Evolutionary conservation across 2,797 vertebrate genomes (phyloP), one percentile per base, ranked within the genome.

Genomic region (Myoxocephalus aenaeus): DNA sequence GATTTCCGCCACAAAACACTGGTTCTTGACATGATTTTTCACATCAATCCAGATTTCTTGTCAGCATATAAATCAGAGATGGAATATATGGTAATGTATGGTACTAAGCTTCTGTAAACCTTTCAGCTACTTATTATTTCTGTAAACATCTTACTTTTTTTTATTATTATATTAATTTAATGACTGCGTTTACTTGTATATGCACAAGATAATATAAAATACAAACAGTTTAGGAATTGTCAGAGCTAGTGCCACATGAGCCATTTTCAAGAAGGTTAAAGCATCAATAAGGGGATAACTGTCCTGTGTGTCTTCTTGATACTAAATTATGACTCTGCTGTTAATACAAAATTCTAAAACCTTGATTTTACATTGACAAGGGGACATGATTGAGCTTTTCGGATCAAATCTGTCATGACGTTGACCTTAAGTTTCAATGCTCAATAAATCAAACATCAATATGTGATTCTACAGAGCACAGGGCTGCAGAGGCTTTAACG

Each of bases 371-470:
- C 29, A 63, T 63, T 38, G 34, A 70, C 12, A 63, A 22, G 38
- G 7, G 36, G 46, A 14, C 53, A 1, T 25, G 7, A 61, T 17
- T 4, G n/a, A 65, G 13, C 1, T 22, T 25, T 72, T 59, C 64
- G 22, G 51, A 15, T 29, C 14, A 53, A 34, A n/a, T 42, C 20
- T 25, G 20, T 42, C 40, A 44, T 17, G 44, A 51, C n/a, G 61
- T 22, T 27, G 51, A 64, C 72, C 53, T 53, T 38, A 65, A 53
- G 27, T 75, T 69, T 57, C 50, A 29, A 32, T 54, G 22, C 40
- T 62, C 57, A 48, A 69, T 57, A 68, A 68, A 68, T 51, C 50
- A 59, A 40, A 29, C 51, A 68, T 54, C 56, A 48, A 40, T 36
- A 46, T 13, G 22, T 46, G 25, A 32, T 51, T 56, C 8, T 22